Conservation (phyloP, 2,888 invertebrate genomes). For the Itoplectis maculator region DNA sequence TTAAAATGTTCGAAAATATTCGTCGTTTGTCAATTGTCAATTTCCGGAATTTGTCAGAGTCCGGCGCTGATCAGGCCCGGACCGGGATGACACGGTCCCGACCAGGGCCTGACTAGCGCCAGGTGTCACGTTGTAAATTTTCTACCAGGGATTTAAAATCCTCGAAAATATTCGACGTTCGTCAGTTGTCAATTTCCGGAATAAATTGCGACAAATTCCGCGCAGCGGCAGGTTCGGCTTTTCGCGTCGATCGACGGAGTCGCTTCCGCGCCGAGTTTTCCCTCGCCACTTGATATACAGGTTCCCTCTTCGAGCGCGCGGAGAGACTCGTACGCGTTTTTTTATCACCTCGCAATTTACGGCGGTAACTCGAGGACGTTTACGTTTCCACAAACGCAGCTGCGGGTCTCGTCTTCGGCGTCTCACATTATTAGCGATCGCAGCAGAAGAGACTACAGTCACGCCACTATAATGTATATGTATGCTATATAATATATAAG, state of each 20-base stretch:
- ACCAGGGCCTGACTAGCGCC: too few relatives aligned
- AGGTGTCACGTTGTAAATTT: too few relatives aligned
- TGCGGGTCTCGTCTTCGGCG: conserved; percentile 45
- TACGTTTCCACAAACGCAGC: conserved; percentile 41
- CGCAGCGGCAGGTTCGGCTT: neutral
- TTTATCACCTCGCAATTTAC: conserved; percentile 17
- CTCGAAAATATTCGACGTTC: too few relatives aligned
- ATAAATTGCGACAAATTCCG: too few relatives aligned
- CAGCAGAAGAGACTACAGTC: conserved; percentile 45
- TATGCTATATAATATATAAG: too few relatives aligned
- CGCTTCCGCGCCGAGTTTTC: conserved; percentile 23
- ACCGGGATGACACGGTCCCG: too few relatives aligned
- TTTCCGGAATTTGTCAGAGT: too few relatives aligned
- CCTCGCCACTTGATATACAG: neutral
- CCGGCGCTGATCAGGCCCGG: too few relatives aligned
- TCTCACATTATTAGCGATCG: conserved; percentile 46
- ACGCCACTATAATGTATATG: conserved; percentile 41
- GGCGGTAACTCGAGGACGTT: conserved; percentile 44
- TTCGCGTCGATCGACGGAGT: neutral
- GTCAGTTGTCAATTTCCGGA: too few relatives aligned
- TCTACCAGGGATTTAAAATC: too few relatives aligned
- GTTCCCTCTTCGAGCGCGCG: neutral
- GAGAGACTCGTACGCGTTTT: neutral
- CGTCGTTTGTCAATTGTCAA: too few relatives aligned
- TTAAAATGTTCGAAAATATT: too few relatives aligned